A percentile compares a stretch with the other conserved stretches of the same genome.
These are phyloP conservation scores for Geophilus truncorum DNA, from an alignment of 2,888 invertebrate genomes.

Conservation along the genomic window DNA sequence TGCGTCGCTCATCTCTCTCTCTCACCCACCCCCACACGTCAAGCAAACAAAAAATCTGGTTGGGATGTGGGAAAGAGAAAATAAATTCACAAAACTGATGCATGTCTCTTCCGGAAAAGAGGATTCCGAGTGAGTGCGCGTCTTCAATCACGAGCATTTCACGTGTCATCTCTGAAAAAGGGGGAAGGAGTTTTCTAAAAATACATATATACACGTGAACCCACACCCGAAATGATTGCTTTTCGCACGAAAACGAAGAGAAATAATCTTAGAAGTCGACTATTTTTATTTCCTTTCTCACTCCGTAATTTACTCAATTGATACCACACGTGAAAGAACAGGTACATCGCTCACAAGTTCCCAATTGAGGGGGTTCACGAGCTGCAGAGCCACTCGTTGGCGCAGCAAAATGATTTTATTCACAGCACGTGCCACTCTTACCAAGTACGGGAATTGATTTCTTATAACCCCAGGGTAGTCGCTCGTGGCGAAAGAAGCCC, in stretches of 20 bases:
- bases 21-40: background rate
- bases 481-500: background rate
- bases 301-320: conserved; percentile 16
- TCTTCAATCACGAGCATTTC: background rate
- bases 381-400: conserved; percentile 1
- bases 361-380: background rate
- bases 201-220: background rate
- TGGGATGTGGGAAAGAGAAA: background rate
- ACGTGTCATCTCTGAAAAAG: background rate
- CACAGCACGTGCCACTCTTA: conserved; percentile 12
- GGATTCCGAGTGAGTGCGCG: background rate
- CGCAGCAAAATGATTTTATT: conserved; percentile 7
- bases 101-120: background rate
- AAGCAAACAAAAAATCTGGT: background rate
- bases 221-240: background rate
- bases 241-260: background rate
- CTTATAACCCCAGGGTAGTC: conserved; percentile 3
- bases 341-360: conserved; percentile 8
- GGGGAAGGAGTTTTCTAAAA: background rate
- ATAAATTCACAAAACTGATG: background rate
- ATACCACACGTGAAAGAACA: background rate
- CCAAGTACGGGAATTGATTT: conserved; percentile 1
- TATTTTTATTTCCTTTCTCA: background rate
- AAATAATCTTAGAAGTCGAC: background rate
- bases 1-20: too few relatives aligned